These are phyloP conservation scores for Hybos culiciformis DNA, from an alignment of 2,888 invertebrate genomes.

Conservation along the genomic window DNA sequence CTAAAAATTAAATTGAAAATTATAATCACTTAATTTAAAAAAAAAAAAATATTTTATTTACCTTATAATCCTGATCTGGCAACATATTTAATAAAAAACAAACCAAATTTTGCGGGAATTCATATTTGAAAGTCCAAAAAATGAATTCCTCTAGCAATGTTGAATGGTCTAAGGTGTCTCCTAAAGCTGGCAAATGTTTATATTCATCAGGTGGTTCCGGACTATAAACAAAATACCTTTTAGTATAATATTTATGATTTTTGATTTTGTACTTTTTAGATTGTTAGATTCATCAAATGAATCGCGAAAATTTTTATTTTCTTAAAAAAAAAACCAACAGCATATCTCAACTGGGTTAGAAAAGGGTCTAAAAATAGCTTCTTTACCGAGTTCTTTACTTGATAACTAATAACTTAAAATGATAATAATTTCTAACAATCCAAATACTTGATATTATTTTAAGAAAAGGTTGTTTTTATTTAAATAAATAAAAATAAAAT, in stretches of 20 bases:
- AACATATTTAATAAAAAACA: constrained; percentile 89
- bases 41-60: constrained; percentile 22
- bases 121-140: constrained; percentile 95
- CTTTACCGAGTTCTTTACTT: too few species aligned
- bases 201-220: constrained; percentile 60
- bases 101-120: constrained; percentile 94
- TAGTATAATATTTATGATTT: too few species aligned
- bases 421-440: too few species aligned
- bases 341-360: background rate
- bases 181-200: constrained; percentile 65
- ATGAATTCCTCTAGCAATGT: constrained; percentile 89
- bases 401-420: too few species aligned
- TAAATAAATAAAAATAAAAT: constrained; percentile 16
- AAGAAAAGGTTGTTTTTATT: too few species aligned
- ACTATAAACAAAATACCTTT: constrained; percentile 20
- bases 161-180: constrained; percentile 63
- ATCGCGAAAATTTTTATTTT: constrained; percentile 1
- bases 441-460: too few species aligned
- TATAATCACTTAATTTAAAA: background rate
- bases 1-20: constrained; percentile 34
- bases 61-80: constrained; percentile 90
- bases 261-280: too few species aligned
- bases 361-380: too few species aligned
- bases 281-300: too few species aligned
- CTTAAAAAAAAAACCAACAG: constrained; percentile 1